Evolutionary conservation across 1,140 invertebrate genomes (phyloP), one percentile per base, ranked within the genome.

Genomic region (Alviniconcha marisindica): DNA sequence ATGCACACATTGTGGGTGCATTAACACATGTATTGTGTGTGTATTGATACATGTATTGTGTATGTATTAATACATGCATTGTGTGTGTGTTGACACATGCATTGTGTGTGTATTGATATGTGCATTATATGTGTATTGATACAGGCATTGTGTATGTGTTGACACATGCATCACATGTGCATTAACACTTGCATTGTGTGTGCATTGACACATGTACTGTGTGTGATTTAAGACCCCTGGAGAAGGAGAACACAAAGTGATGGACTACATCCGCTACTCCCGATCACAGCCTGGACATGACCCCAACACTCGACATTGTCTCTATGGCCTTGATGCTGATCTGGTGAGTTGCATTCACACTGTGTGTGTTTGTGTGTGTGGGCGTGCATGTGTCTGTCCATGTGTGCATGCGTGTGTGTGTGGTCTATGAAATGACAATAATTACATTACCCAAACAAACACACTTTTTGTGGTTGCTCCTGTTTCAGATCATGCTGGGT

Each of bases 201-300:
- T n/a, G n/a, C n/a, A n/a, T n/a, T n/a, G n/a, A n/a, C n/a, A n/a
- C n/a, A n/a, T n/a, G n/a, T n/a, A n/a, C 48, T 51, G 60, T 7
- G 71, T 51, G 76, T 71, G 80, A 31, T 89, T 88, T 74, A 88
- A 97, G 96, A 96, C 96, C 4, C 97, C 98, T 36, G 98, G 98
- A 24, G 98, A 99, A 95, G 98, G 98, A 7, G 98, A 99, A 93
- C 98, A 99, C 92, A 99, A 99, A 94, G 98, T 99, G 73, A 99
- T 99, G 98, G 98, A 99, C 92, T 99, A 97, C 90, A 99, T 99
- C 85, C 94, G 98, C 42, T 97, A 96, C 93, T 94, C 97, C 90
- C 96, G 97, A 88, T 95, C 96, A 0, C 95, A 96, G 91, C 95
- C 96, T 2, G 95, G 95, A 83, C 98, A 98, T 92, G 95, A 99